These are phyloP conservation scores for Dromiciops gliroides DNA, from an alignment of 2,113 vertebrate species.

Conservation along the genomic window DNA sequence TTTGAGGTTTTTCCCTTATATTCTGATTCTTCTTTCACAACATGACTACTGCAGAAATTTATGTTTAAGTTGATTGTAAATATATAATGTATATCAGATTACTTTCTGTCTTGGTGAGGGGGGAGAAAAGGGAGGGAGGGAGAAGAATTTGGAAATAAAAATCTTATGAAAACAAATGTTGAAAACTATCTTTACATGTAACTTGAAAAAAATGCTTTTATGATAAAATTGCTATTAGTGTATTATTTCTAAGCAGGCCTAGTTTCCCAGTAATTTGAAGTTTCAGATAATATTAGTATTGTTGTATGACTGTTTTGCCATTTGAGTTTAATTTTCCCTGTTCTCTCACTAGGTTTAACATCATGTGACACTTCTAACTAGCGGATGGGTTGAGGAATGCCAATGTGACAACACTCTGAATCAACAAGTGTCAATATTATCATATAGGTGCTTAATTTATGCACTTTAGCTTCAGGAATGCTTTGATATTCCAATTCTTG, in stretches of 20 bases:
- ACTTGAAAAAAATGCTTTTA: no score
- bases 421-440: not conserved
- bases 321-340: not conserved
- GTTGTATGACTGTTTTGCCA: not conserved
- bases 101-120: no score
- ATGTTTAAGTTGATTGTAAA: no score
- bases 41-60: no score
- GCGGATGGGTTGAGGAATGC: not conserved
- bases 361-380: not conserved
- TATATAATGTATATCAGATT: no score
- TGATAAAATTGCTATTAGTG: slow-evolving; percentile 49
- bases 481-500: not conserved
- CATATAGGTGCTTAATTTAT: slow-evolving; percentile 11
- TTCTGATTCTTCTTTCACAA: no score
- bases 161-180: no score
- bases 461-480: not conserved
- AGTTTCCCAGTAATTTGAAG: slow-evolving; percentile 57
- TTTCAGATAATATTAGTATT: slow-evolving; percentile 22
- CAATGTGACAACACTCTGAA: slow-evolving; percentile 20
- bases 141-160: no score
- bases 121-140: no score
- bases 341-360: not conserved
- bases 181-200: no score
- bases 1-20: no score
- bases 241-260: slow-evolving; percentile 66